phyloP scores from a whole-genome alignment of 2,797 vertebrate species.

The Meriones psammophilus region DNA sequence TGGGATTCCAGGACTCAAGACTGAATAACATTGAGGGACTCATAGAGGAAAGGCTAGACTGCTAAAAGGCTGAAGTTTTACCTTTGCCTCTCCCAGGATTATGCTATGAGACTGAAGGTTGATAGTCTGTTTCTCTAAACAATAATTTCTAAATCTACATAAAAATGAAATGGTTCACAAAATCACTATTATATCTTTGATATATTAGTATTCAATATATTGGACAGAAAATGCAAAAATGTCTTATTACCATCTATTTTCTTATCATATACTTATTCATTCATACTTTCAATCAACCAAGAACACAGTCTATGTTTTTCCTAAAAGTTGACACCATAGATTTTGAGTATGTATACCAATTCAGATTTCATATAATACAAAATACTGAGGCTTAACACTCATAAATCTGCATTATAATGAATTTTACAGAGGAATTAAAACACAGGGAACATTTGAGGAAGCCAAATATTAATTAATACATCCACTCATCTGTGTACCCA shows the following conservation, averaged over 20 bases:
- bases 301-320: neutral
- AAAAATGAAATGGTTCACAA: neutral
- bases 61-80: neutral
- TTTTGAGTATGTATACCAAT: neutral
- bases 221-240: neutral
- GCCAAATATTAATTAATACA: neutral
- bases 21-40: neutral
- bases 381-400: neutral
- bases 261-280: neutral
- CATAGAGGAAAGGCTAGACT: neutral
- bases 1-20: neutral
- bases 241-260: neutral
- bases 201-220: neutral
- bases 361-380: neutral
- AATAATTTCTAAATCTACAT: neutral
- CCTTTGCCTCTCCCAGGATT: neutral
- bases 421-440: neutral
- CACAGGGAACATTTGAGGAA: neutral
- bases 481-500: neutral
- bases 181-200: constrained; percentile 6
- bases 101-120: neutral
- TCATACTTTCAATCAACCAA: neutral
- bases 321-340: neutral
- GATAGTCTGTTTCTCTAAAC: neutral
- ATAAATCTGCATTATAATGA: neutral